A percentile compares a stretch with the other conserved stretches of the same genome.
These are phyloP conservation scores for Hystrix cristata DNA, from an alignment of 2,113 vertebrate species.

Conservation along the genomic window DNA sequence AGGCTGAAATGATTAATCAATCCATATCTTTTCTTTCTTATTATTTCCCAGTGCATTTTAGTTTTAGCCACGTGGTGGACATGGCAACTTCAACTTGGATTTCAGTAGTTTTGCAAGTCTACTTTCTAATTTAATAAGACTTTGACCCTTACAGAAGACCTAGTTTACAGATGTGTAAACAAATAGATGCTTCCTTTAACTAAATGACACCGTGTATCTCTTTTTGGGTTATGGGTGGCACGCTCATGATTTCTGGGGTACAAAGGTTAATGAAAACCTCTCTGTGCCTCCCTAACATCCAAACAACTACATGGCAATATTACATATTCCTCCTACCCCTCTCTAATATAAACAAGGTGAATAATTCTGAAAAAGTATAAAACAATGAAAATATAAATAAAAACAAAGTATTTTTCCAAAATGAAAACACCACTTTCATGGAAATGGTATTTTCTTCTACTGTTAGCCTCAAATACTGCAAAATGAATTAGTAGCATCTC, in stretches of 20 bases:
- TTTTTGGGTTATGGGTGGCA: background rate
- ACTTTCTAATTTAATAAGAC: background rate
- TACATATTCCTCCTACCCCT: background rate
- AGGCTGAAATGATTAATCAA: background rate
- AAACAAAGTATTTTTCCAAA: background rate
- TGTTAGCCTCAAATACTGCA: background rate
- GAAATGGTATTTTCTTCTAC: background rate
- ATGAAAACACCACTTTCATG: background rate
- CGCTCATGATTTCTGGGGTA: background rate
- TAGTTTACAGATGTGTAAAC: background rate
- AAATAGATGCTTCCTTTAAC: background rate
- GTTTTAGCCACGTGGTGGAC: background rate
- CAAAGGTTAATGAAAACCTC: background rate
- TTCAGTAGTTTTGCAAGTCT: background rate
- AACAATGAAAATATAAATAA: background rate
- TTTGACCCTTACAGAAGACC: background rate
- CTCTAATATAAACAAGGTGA: slow-evolving; percentile 1
- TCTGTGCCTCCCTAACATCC: background rate
- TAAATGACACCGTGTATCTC: background rate
- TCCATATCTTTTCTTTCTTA: slow-evolving; percentile 9
- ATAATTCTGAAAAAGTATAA: background rate
- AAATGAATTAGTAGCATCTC: background rate
- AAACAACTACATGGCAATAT: background rate
- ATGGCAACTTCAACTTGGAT: background rate
- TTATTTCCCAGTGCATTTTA: background rate